These are phyloP conservation scores for Drosophila eohydei DNA, from an alignment of 2,888 invertebrate species.

Conservation along the genomic window DNA sequence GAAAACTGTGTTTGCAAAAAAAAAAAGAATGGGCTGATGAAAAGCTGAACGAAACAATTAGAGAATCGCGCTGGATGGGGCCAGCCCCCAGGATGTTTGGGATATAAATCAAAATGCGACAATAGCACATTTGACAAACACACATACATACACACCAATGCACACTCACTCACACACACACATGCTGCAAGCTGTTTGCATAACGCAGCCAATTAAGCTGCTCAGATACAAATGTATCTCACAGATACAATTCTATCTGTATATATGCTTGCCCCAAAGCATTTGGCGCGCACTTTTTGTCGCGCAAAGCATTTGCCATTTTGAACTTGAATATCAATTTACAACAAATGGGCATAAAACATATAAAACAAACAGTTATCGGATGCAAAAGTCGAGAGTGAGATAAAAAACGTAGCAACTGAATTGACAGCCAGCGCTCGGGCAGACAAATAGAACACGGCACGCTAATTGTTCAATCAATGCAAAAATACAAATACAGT, in stretches of 20 bases:
- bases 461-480: constrained; percentile 75
- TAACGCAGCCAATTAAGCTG: constrained; percentile 69
- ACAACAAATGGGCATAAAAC: constrained; percentile 61
- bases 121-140: constrained; percentile 52
- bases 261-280: constrained; percentile 42
- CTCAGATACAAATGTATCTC: constrained; percentile 64
- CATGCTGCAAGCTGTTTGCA: constrained; percentile 57
- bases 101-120: constrained; percentile 79
- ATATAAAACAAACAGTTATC: constrained; percentile 41
- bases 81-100: constrained; percentile 62
- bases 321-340: constrained; percentile 84
- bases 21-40: constrained; percentile 44
- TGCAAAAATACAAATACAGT: constrained; percentile 49
- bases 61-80: constrained; percentile 29
- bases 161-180: background rate
- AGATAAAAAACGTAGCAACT: constrained; percentile 30
- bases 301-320: constrained; percentile 79
- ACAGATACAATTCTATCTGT: constrained; percentile 30
- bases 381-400: constrained; percentile 39
- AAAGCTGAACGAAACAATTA: constrained; percentile 51
- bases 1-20: constrained; percentile 48
- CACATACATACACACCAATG: constrained; percentile 6
- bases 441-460: constrained; percentile 27
- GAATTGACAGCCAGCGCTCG: constrained; percentile 53
- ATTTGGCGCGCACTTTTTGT: constrained; percentile 72